These are phyloP conservation scores for Enteromius fasciolatus DNA, from an alignment of 2,797 vertebrate species.

Conservation along the genomic window DNA sequence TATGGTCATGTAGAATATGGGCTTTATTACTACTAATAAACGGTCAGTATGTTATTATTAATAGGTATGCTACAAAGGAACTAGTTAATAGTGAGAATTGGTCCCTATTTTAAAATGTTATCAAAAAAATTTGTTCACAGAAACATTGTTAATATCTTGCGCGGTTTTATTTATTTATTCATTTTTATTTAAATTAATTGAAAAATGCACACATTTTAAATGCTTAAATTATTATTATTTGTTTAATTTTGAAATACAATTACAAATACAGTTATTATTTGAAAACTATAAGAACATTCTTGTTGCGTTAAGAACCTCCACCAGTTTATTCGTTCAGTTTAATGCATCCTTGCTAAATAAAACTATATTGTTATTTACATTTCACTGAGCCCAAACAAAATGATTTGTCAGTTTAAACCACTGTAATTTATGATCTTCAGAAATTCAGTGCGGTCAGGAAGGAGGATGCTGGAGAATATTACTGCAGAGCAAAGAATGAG, in stretches of 20 bases:
- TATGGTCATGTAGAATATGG: too few relatives aligned
- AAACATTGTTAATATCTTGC: background rate
- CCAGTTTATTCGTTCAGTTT: background rate
- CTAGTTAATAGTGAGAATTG: too few relatives aligned
- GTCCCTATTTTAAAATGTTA: too few relatives aligned
- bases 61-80: too few relatives aligned
- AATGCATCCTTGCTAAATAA: background rate
- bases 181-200: background rate
- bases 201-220: background rate
- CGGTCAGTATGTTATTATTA: background rate
- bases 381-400: background rate
- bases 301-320: too few relatives aligned
- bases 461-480: conserved; percentile 91
- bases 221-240: background rate
- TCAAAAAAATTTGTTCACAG: background rate
- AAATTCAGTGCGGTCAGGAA: conserved; percentile 88
- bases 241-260: background rate
- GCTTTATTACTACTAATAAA: background rate
- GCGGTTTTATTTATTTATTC: background rate
- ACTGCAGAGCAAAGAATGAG: conserved; percentile 89
- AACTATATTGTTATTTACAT: background rate
- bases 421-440: conserved; percentile 68
- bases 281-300: background rate
- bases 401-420: background rate
- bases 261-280: background rate